Percentiles rank a stretch among this genome's conserved stretches.
Evolutionary conservation across 2,113 vertebrate genomes (phyloP).

Genomic region (Halcyon senegalensis): DNA sequence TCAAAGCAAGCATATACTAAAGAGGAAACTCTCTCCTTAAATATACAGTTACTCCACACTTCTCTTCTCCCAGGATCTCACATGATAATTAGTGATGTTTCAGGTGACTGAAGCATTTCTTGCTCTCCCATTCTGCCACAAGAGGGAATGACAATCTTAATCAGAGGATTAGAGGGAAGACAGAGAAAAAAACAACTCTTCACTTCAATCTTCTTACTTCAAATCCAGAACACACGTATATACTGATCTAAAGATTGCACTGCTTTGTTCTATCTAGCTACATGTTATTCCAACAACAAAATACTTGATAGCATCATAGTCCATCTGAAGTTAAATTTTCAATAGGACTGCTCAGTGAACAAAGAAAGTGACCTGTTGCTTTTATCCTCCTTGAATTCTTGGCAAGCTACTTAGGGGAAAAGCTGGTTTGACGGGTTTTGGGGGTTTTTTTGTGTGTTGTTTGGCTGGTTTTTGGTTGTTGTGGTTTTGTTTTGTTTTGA

Average conservation of each 20-base stretch:
- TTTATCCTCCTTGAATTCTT: neutral
- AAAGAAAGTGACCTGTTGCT: neutral
- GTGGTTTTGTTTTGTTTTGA: no score
- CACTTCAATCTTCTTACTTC: neutral
- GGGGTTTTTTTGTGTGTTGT: no score
- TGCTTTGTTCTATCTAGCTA: neutral
- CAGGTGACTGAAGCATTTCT: conserved; percentile 22
- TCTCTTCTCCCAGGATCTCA: conserved; percentile 30
- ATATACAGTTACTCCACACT: neutral
- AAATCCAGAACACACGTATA: neutral
- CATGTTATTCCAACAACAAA: neutral
- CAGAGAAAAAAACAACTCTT: neutral
- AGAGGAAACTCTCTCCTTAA: conserved; percentile 17
- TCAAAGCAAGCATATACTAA: conserved; percentile 29
- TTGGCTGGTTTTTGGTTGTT: no score
- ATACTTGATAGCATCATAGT: neutral
- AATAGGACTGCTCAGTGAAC: neutral
- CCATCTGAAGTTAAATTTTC: neutral
- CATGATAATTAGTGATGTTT: conserved; percentile 57
- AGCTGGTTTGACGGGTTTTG: neutral
- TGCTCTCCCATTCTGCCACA: neutral
- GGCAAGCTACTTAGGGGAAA: neutral
- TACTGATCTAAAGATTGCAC: neutral
- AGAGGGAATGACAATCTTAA: conserved; percentile 5
- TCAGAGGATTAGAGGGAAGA: neutral